Evolutionary conservation across 2,888 invertebrate species (phyloP).

Genomic region (Amphipoea lucens): DNA sequence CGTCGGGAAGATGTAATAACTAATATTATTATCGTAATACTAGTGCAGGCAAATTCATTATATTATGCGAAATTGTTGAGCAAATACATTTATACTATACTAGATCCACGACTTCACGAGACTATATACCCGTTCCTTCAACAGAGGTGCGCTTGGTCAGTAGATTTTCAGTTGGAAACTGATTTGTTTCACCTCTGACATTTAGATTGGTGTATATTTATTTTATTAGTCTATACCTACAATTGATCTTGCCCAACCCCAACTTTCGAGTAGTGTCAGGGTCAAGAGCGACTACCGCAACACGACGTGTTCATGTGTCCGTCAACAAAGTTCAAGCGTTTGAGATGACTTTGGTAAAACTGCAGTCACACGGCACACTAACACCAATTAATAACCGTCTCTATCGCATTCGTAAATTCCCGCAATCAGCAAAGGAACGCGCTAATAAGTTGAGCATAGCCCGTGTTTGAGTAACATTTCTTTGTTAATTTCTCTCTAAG

Average conservation of each 20-base stretch:
- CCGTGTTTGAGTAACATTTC: conserved; percentile 81
- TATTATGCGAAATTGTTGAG: conserved; percentile 29
- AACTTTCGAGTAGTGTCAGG: conserved; percentile 58
- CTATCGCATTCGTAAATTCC: conserved; percentile 71
- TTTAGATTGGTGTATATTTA: conserved; percentile 73
- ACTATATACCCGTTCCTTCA: conserved; percentile 1
- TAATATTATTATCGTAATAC: conserved; percentile 44
- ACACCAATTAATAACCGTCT: conserved; percentile 72
- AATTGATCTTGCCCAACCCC: conserved; percentile 58
- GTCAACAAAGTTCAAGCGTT: conserved; percentile 55
- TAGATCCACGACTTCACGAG: conserved; percentile 3
- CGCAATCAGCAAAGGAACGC: conserved; percentile 76
- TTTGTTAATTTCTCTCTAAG: conserved; percentile 86
- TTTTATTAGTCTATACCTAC: conserved; percentile 62
- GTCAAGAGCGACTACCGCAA: conserved; percentile 55
- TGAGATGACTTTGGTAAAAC: conserved; percentile 28
- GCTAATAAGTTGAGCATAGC: conserved; percentile 78
- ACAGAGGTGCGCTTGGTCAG: neutral
- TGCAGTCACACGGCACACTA: conserved; percentile 76
- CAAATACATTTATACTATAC: conserved; percentile 20
- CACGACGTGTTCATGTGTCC: conserved; percentile 31
- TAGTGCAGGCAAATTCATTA: conserved; percentile 18
- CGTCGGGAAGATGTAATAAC: conserved; percentile 36
- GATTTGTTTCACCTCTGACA: conserved; percentile 66
- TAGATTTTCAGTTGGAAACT: neutral